A percentile compares a stretch with the other conserved stretches of the same genome.
phyloP scores from a whole-genome alignment of 2,888 invertebrate genomes.

The Melitaea athalia region DNA sequence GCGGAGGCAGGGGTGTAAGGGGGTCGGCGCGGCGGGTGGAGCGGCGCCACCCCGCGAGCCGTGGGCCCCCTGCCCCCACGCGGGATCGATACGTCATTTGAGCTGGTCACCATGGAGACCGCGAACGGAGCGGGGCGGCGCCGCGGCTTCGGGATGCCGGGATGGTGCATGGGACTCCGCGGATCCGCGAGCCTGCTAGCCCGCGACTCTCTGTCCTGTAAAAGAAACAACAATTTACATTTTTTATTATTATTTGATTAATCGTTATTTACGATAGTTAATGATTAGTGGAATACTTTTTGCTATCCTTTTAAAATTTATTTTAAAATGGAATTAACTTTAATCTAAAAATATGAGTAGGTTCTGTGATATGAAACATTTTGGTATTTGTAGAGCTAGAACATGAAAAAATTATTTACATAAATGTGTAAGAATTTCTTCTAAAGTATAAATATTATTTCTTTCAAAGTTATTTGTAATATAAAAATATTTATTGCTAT shows the following conservation, averaged over 20 bases:
- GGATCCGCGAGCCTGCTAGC: conserved; percentile 43
- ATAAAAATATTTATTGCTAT: too few relatives aligned
- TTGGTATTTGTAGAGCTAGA: too few relatives aligned
- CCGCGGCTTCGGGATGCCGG: conserved; percentile 72
- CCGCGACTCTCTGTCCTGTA: conserved; percentile 4
- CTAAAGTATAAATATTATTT: too few relatives aligned
- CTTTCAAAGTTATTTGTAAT: too few relatives aligned
- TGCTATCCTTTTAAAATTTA: neutral
- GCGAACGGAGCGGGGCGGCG: conserved; percentile 81
- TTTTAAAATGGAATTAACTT: too few relatives aligned
- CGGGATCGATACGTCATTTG: conserved; percentile 83
- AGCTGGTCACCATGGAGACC: conserved; percentile 83
- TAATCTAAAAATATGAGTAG: neutral
- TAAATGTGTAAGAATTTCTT: too few relatives aligned
- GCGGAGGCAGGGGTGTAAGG: conserved; percentile 71
- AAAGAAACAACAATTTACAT: neutral
- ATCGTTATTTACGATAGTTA: neutral
- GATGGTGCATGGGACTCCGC: conserved; percentile 72
- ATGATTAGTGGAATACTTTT: neutral
- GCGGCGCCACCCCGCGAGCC: conserved; percentile 73
- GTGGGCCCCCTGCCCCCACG: conserved; percentile 64
- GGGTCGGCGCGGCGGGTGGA: conserved; percentile 72
- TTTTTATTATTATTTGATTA: too few relatives aligned
- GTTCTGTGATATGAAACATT: too few relatives aligned
- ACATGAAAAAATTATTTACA: too few relatives aligned